A percentile compares a stretch with the other conserved stretches of the same genome.
Conservation (phyloP, 2,888 invertebrate species). For the Lepidochrysops patricia region DNA sequence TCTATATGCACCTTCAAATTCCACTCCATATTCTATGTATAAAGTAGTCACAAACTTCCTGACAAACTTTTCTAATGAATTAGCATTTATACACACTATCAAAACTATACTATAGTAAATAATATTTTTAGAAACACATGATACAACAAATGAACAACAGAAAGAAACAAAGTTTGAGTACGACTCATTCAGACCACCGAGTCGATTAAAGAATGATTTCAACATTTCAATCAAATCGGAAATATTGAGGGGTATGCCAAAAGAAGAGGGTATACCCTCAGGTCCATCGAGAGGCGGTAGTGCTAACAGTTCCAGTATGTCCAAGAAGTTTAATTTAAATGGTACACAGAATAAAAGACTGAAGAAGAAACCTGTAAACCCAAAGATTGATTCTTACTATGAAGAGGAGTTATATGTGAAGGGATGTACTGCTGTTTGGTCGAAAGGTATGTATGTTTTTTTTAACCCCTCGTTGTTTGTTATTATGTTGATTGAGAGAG, state of each 20-base stretch:
- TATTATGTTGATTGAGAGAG: too few relatives aligned
- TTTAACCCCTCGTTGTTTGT: background rate
- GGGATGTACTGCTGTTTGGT: conserved; percentile 89
- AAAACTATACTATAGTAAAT: too few relatives aligned
- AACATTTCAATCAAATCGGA: conserved; percentile 65
- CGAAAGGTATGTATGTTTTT: conserved; percentile 59
- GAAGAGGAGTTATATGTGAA: conserved; percentile 93
- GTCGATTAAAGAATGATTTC: conserved; percentile 59
- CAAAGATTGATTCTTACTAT: conserved; percentile 63
- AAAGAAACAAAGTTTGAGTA: conserved; percentile 52
- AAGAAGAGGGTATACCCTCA: conserved; percentile 42
- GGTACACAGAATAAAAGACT: conserved; percentile 31
- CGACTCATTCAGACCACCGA: conserved; percentile 56
- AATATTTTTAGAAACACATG: conserved; percentile 41
- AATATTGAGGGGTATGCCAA: conserved; percentile 43
- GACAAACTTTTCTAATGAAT: too few relatives aligned
- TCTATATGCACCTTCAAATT: too few relatives aligned
- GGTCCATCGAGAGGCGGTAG: conserved; percentile 51
- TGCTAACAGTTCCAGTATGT: conserved; percentile 64
- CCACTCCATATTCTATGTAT: too few relatives aligned
- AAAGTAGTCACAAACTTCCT: too few relatives aligned
- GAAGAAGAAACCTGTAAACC: conserved; percentile 43
- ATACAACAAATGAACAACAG: conserved; percentile 36
- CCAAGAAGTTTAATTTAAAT: conserved; percentile 56
- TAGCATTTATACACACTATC: too few relatives aligned